These are phyloP conservation scores for Orthosia cruda DNA, from an alignment of 2,888 invertebrate species.

Conservation along the genomic window DNA sequence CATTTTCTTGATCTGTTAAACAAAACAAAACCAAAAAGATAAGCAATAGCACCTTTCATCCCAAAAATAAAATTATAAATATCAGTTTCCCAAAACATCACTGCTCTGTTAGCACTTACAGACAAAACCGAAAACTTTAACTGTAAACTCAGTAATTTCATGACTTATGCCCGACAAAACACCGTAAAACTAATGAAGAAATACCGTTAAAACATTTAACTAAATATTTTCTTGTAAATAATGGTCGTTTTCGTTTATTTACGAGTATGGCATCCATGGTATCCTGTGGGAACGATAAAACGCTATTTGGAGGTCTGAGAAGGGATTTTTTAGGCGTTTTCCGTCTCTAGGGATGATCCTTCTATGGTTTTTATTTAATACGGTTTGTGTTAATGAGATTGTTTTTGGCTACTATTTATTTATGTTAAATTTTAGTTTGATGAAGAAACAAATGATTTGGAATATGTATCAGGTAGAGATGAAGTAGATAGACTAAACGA, in stretches of 20 bases:
- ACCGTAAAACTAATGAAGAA: constrained; percentile 59
- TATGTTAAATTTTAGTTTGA: background rate
- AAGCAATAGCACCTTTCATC: constrained; percentile 5
- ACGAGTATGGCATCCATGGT: constrained; percentile 32
- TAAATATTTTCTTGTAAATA: constrained; percentile 57
- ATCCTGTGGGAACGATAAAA: constrained; percentile 60
- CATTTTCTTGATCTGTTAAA: too few relatives aligned
- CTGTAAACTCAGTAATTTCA: constrained; percentile 47
- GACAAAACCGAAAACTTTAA: constrained; percentile 54
- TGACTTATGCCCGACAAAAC: constrained; percentile 44
- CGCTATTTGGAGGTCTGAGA: constrained; percentile 52
- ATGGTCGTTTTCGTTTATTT: constrained; percentile 58
- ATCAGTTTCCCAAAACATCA: background rate
- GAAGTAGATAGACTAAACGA: too few relatives aligned
- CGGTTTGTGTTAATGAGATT: constrained; percentile 40
- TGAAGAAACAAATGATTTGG: too few relatives aligned
- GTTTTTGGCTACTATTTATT: constrained; percentile 10
- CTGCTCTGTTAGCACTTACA: background rate
- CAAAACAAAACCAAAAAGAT: background rate
- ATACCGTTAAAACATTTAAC: constrained; percentile 52
- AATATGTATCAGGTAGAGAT: too few relatives aligned
- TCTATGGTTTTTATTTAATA: constrained; percentile 31
- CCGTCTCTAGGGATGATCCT: constrained; percentile 42
- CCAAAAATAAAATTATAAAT: constrained; percentile 30
- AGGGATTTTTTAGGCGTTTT: constrained; percentile 62